Evolutionary conservation across 2,888 invertebrate genomes (phyloP).

Genomic region (Phytoseiulus persimilis): DNA sequence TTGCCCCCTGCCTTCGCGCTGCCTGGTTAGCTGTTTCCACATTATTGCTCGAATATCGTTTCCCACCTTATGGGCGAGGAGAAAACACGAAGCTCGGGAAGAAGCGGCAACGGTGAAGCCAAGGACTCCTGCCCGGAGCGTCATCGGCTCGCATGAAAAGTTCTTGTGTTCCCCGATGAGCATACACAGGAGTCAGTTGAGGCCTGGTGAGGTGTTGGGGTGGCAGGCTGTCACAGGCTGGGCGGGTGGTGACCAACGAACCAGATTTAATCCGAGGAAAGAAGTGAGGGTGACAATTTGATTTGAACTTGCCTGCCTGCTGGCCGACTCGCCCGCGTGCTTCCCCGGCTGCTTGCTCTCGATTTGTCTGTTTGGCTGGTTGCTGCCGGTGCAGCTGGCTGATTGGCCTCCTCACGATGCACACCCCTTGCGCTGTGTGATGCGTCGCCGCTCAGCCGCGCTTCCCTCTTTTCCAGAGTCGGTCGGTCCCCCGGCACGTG

Average conservation of each 20-base stretch:
- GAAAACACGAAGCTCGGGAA: too few relatives aligned
- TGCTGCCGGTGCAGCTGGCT: not conserved
- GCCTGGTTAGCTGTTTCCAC: too few relatives aligned
- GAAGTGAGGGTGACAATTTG: not conserved
- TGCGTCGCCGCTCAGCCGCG: not conserved
- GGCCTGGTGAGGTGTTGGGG: not conserved
- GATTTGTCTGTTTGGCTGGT: not conserved
- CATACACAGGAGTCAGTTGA: too few relatives aligned
- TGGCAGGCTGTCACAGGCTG: not conserved
- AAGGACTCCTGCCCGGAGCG: too few relatives aligned
- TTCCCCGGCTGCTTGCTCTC: not conserved
- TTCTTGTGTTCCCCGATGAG: too few relatives aligned
- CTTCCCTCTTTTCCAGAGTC: not conserved
- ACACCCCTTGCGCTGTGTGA: not conserved
- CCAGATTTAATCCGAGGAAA: not conserved
- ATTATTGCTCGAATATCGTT: too few relatives aligned
- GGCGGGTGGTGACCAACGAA: not conserved
- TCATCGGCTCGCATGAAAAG: too few relatives aligned
- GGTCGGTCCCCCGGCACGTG: not conserved
- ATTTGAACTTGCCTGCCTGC: not conserved
- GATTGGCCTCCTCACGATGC: conserved; percentile 5
- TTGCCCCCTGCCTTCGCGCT: not conserved
- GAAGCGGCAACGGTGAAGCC: too few relatives aligned
- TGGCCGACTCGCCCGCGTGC: not conserved
- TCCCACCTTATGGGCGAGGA: too few relatives aligned